Percentiles rank a stretch among this genome's conserved stretches.
Conservation (phyloP, 2,797 vertebrate genomes). For the Falco columbarius region DNA sequence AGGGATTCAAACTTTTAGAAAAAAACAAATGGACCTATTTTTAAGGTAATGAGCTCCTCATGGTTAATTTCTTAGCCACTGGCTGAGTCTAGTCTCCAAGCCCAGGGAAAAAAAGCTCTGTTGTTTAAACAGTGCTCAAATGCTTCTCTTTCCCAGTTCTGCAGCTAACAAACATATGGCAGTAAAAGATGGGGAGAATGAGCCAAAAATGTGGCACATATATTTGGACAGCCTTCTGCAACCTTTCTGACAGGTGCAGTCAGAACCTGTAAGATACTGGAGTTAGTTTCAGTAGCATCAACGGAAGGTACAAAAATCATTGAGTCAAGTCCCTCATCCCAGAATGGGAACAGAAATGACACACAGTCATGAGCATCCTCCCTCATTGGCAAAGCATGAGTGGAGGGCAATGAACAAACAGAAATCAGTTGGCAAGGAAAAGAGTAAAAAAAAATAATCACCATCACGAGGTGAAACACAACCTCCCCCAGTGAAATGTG, state of each 20-base stretch:
- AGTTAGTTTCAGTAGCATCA: neutral
- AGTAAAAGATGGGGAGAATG: neutral
- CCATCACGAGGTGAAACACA: neutral
- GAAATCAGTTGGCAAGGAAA: neutral
- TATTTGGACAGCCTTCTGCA: neutral
- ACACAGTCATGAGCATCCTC: neutral
- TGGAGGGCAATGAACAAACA: neutral
- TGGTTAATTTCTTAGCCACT: neutral
- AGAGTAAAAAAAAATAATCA: accelerated
- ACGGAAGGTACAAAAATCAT: neutral
- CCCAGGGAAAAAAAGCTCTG: neutral
- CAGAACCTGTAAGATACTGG: neutral
- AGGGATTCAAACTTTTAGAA: neutral
- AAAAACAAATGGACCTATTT: neutral
- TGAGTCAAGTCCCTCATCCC: neutral
- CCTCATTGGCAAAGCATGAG: neutral
- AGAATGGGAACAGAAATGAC: neutral
- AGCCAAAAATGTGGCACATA: neutral
- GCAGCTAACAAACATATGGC: neutral
- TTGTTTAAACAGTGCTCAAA: neutral
- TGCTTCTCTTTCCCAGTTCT: neutral
- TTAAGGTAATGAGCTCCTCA: neutral
- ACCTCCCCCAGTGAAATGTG: neutral
- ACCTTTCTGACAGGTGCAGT: neutral
- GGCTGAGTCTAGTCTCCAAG: neutral